Base-by-base conservation (phyloP, 2,113 vertebrate genomes). In the Ophthalmolycus amberensis region DNA sequence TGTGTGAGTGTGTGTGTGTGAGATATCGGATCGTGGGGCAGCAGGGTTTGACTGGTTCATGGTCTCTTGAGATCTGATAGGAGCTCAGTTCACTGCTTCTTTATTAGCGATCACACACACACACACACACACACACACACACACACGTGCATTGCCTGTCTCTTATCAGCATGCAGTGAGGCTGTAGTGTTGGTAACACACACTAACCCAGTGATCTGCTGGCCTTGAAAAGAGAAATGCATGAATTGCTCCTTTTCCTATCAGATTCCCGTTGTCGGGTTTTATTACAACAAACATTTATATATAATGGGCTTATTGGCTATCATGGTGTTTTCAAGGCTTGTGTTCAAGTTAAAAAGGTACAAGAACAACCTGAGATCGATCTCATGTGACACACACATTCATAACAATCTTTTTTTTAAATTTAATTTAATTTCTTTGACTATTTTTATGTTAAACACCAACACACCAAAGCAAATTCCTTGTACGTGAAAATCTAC, bases 221-320 rank as follows among this genome's bases (percentile, higher is more conserved):
- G 71, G 80, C 84, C 71, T 85, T 92, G 83, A 87, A 91, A 93
- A 94, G 92, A 91, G 87, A 94, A 94, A 94, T 86, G 68, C 75
- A 88, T 87, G 89, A 83, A 90, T 88, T 74, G 77, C 82, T 83
- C 52, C 79, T 72, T 71, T 81, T 58, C 29, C 75, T 74, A 74
- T 69, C 71, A 58, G 59, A 74, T 81, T 77, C 71, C 2, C 27
- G 15, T 67, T 6, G 42, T 69, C 27, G 25, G 59, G 9, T 85
- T 89, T 85, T 77, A 88, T 83, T 70, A 38, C 73, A 56, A 9
- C 74, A 9, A 42, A 9, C 38, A 73, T 64, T 44, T 54, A 73
- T 59, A 52, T 54, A 38, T 10, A 79, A 37, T 44, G 0, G 37
- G n/a, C 42, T 62, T 37, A 59, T 29, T 14, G n/a, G 9, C 34